Percentiles rank a stretch among this genome's conserved stretches.
Conservation (phyloP, 2,888 invertebrate genomes). For the Pristionchus arcanus region DNA sequence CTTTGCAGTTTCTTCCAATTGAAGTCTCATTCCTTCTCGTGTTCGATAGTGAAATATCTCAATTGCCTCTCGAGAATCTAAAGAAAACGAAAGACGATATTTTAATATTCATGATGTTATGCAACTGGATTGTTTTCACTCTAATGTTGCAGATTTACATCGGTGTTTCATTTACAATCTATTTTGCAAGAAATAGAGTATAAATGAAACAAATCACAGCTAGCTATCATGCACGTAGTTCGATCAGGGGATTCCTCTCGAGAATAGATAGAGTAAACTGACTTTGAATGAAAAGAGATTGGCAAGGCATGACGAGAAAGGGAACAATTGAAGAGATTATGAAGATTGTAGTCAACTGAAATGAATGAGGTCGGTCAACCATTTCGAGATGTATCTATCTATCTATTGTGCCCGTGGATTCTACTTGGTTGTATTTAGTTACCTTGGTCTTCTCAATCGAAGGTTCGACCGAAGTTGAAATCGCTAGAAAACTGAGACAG, state of each 20-base stretch:
- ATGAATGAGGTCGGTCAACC: background rate
- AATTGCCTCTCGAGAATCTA: constrained; percentile 23
- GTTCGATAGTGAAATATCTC: background rate
- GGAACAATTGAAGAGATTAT: constrained; percentile 27
- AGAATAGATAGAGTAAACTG: background rate
- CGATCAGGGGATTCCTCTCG: no score
- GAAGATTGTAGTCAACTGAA: constrained; percentile 36
- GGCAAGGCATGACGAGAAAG: constrained; percentile 14
- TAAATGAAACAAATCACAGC: no score
- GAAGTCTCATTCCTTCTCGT: constrained; percentile 19
- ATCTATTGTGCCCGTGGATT: background rate
- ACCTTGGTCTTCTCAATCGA: constrained; percentile 46
- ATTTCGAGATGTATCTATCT: background rate
- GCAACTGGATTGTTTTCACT: no score
- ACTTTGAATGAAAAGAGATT: constrained; percentile 41
- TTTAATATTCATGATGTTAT: no score
- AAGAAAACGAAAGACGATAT: background rate
- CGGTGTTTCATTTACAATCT: no score
- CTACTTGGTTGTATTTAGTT: background rate
- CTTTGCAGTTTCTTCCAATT: constrained; percentile 11
- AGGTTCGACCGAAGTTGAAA: constrained; percentile 43
- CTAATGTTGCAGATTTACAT: no score
- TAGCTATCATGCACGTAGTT: no score
- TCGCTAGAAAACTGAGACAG: constrained; percentile 29
- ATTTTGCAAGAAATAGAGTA: no score